These are phyloP conservation scores for Anthoptus insignis DNA, from an alignment of 2,888 invertebrate genomes.

Conservation along the genomic window DNA sequence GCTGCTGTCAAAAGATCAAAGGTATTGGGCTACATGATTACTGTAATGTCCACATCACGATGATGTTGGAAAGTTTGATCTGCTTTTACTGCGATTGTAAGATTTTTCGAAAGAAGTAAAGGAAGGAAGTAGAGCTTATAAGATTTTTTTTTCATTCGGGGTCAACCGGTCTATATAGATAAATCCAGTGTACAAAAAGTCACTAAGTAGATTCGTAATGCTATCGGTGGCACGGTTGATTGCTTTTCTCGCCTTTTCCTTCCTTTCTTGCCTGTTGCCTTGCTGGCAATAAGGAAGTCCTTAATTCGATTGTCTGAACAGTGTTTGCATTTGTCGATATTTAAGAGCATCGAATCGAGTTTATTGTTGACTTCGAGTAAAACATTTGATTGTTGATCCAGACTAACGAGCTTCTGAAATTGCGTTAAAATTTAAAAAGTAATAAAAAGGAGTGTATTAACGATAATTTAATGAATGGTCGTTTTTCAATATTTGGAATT, in stretches of 20 bases:
- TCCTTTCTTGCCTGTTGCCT: slow-evolving; percentile 29
- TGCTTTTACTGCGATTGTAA: too few species aligned
- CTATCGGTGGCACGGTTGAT: slow-evolving; percentile 24
- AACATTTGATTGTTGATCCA: slow-evolving; percentile 4
- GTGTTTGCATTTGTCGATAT: slow-evolving; percentile 20
- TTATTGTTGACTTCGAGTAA: background rate
- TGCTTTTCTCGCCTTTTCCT: slow-evolving; percentile 30
- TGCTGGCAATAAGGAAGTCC: slow-evolving; percentile 33
- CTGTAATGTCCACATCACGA: too few species aligned
- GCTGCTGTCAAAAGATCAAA: too few species aligned
- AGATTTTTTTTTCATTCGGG: too few species aligned
- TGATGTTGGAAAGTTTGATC: too few species aligned
- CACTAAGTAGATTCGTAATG: slow-evolving; percentile 21
- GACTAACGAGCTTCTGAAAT: slow-evolving; percentile 22
- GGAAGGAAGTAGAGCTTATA: too few species aligned
- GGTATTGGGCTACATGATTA: too few species aligned
- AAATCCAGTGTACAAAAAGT: slow-evolving; percentile 13
- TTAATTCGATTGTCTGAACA: slow-evolving; percentile 19
- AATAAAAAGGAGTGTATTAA: slow-evolving; percentile 15
- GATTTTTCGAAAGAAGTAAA: too few species aligned
- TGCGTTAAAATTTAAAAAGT: slow-evolving; percentile 19
- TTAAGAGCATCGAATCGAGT: slow-evolving; percentile 5
- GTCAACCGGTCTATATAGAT: background rate
- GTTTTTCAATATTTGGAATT: slow-evolving; percentile 30
- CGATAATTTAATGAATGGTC: slow-evolving; percentile 31